Percentiles rank a stretch among this genome's conserved stretches.
phyloP scores from a whole-genome alignment of 2,113 vertebrate genomes.

The Baryphthengus martii region DNA sequence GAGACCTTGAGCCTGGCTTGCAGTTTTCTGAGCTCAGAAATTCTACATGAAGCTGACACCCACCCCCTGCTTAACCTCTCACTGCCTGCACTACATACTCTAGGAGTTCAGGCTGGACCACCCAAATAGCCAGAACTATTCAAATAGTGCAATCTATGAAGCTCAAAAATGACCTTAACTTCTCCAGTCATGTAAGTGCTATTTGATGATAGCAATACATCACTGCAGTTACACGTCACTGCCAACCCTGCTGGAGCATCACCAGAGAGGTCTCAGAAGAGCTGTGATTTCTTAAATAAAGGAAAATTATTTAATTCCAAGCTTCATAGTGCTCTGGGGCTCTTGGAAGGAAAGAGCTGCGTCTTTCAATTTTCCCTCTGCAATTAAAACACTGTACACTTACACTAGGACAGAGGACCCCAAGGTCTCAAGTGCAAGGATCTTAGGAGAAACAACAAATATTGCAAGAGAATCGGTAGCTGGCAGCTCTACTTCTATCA shows the following conservation, averaged over 20 bases:
- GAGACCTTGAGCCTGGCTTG: background rate
- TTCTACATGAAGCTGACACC: background rate
- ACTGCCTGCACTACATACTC: background rate
- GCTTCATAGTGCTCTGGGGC: background rate
- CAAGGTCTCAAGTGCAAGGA: background rate
- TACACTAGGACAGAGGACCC: background rate
- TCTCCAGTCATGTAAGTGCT: background rate
- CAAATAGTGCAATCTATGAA: background rate
- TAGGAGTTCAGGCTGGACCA: background rate
- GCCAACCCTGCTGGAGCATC: background rate
- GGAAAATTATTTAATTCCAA: background rate
- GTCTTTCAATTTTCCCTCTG: background rate
- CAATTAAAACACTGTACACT: background rate
- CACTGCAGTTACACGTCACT: background rate
- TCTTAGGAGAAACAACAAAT: background rate
- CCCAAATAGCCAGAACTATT: background rate
- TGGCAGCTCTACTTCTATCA: background rate
- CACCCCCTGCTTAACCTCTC: background rate
- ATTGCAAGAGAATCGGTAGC: background rate
- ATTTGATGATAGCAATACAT: background rate
- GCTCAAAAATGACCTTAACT: background rate
- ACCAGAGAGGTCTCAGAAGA: background rate
- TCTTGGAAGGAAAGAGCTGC: background rate
- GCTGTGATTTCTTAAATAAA: background rate
- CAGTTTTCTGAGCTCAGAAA: background rate